Conservation (phyloP, 2,797 vertebrate species). For the Apodemus agrarius region DNA sequence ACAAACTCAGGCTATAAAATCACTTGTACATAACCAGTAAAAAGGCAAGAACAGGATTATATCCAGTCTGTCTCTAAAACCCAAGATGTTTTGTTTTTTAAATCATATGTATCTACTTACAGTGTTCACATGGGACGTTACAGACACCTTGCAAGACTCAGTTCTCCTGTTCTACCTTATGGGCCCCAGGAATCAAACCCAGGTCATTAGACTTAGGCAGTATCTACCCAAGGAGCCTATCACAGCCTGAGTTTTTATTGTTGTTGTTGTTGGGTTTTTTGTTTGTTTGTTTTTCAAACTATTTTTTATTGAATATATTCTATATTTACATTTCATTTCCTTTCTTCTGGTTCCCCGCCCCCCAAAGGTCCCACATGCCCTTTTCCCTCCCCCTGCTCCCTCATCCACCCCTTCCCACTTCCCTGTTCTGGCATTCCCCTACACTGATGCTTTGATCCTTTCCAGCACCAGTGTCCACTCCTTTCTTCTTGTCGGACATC, state of each 20-base stretch:
- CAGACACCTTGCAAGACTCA: not conserved
- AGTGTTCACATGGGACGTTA: not conserved
- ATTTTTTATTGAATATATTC: no score
- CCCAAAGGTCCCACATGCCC: no score
- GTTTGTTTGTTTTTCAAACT: no score
- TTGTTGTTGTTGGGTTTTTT: no score
- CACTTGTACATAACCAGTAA: not conserved
- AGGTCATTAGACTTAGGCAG: not conserved
- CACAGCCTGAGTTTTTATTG: not conserved
- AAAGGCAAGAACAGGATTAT: not conserved
- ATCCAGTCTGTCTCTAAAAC: not conserved
- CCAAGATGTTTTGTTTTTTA: not conserved
- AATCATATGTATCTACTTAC: not conserved
- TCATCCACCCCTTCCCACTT: no score
- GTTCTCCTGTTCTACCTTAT: not conserved
- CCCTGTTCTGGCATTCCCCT: no score
- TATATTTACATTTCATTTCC: no score
- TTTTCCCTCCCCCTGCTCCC: no score
- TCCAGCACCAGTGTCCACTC: no score
- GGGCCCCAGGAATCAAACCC: not conserved
- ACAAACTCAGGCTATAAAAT: constrained; percentile 27
- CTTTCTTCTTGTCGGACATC: no score
- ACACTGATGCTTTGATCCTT: no score
- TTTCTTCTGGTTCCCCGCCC: no score
- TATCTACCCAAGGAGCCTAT: not conserved